Base-by-base conservation (phyloP, 1,140 invertebrate genomes). In the Watersipora subatra region DNA sequence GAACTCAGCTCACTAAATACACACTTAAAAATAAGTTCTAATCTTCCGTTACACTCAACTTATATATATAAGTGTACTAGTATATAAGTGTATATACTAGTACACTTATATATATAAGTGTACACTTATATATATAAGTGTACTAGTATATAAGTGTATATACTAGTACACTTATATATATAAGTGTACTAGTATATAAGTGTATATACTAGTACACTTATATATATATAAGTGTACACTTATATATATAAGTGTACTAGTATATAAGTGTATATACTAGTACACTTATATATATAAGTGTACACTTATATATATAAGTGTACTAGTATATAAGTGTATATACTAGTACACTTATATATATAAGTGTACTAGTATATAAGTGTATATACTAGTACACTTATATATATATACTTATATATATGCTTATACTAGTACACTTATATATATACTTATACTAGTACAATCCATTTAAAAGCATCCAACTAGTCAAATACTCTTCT, bases 101-200 rank as follows among this genome's bases (percentile, higher is more conserved):
- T 62, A 62, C 28, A 62, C 28, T 26, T 25, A 24, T 62, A 62
- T 62, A 62, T 62, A 62, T 62, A 25, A 26, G 19, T 62, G 28
- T 28, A 62, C 28, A 62, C 3, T 17, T 12, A 2, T 62, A 62
- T 62, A 62, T 62, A 62, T 62, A 25, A 26, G 28, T 62, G 20
- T 27, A 62, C 7, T 59, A 62, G 2, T 27, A 62, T 24, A 62
- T 15, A 28, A 2, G 61, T 19, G 19, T 26, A 24, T 19, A 62
- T 26, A 28, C 12, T 19, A 27, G 2, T n/a, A 62, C 12, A 28
- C 2, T n/a, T 46, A 46, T 46, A 46, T 46, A 46, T 46, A 12
- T 12, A 7, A 12, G n/a, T n/a, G n/a, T 46, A 27, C 15, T 19
- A 27, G 7, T 46, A 46, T 46, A 46, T 46, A 46, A 12, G 7